These are phyloP conservation scores for Pteropus alecto DNA, from an alignment of 2,113 vertebrate genomes.

Conservation along the genomic window DNA sequence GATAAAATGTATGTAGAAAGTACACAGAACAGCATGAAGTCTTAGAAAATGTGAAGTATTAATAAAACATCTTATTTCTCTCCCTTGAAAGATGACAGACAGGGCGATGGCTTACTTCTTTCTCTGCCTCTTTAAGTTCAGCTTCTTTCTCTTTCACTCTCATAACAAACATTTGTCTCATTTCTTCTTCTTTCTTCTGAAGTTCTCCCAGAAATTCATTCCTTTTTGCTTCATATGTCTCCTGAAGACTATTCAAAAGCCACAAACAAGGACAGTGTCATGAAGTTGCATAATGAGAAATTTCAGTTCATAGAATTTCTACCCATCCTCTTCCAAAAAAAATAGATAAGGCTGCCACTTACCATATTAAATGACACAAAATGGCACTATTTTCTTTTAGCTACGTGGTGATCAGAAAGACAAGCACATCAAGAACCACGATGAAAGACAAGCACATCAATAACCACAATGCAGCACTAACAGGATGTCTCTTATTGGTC, in stretches of 20 bases:
- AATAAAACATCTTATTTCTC: neutral
- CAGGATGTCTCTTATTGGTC: neutral
- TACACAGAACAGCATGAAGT: too few relatives aligned
- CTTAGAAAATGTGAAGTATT: neutral
- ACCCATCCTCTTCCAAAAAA: neutral
- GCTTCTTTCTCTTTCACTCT: conserved; percentile 92
- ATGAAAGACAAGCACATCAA: neutral
- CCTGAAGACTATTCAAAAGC: conserved; percentile 85
- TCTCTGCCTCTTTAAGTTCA: conserved; percentile 91
- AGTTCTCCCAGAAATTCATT: conserved; percentile 91
- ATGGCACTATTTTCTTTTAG: neutral
- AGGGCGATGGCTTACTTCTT: conserved; percentile 82
- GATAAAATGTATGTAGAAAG: neutral
- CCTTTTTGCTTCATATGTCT: conserved; percentile 91
- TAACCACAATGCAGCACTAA: neutral
- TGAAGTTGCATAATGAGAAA: neutral
- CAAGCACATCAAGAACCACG: neutral
- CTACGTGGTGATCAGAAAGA: neutral
- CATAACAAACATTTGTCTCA: conserved; percentile 94
- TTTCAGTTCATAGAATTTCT: neutral
- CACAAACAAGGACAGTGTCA: conserved; percentile 1
- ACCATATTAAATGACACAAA: neutral
- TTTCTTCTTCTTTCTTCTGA: conserved; percentile 91
- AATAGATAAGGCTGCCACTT: neutral
- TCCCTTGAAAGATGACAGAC: neutral